These are phyloP conservation scores for Galago senegalensis DNA, from an alignment of 2,797 vertebrate genomes.

Conservation along the genomic window DNA sequence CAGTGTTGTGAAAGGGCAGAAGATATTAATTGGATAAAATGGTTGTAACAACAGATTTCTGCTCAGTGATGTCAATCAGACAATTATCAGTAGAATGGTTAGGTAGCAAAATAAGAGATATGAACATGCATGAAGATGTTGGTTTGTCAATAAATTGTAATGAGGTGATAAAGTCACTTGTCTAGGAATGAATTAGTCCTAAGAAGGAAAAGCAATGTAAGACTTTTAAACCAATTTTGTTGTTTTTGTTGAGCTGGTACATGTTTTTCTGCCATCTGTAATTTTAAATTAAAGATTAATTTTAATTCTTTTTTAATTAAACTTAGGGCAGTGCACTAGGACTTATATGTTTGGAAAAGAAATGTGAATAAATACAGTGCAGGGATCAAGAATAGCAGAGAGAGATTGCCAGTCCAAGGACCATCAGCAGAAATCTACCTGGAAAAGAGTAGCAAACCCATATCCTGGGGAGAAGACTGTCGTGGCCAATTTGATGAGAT, in stretches of 20 bases:
- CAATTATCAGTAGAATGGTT: neutral
- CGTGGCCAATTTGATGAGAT: neutral
- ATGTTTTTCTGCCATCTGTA: neutral
- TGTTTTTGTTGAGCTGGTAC: neutral
- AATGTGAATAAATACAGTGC: neutral
- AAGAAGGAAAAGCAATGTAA: neutral
- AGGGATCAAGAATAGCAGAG: neutral
- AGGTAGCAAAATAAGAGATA: neutral
- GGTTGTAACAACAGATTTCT: neutral
- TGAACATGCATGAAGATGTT: neutral
- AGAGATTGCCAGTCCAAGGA: neutral
- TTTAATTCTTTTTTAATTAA: neutral
- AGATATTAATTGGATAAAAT: neutral
- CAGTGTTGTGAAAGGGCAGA: neutral
- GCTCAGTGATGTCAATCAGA: too few species aligned
- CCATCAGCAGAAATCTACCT: neutral
- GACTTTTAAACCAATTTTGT: neutral
- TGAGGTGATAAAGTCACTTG: neutral
- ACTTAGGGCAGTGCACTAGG: neutral
- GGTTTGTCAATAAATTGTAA: neutral
- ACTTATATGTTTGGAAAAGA: neutral
- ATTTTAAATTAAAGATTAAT: conserved; percentile 1
- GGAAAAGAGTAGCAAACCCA: neutral
- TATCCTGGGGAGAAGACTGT: neutral
- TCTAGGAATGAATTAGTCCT: neutral